Base-by-base conservation (phyloP, 2,797 vertebrate species). In the Cercopithecus hamlyni region DNA sequence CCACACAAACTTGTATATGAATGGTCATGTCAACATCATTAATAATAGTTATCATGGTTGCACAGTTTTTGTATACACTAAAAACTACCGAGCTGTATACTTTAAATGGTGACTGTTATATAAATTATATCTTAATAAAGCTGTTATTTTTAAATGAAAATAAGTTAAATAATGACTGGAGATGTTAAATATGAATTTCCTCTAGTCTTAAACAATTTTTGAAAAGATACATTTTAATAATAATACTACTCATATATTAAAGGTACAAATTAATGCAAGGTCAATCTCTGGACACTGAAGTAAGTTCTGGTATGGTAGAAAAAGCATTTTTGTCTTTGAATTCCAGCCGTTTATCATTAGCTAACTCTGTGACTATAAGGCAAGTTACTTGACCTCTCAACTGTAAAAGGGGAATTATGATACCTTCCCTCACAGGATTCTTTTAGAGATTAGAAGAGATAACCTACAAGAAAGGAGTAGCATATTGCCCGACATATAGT, bases 111-210 rank as follows among this genome's bases (percentile, higher is more conserved):
- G 45, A 84, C 48, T 5, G 10, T 73, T 77, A 57, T 20, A 26
- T 77, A 8, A 86, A 76, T 45, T 50, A 82, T 76, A 93, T 41
- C 48, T 90, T 27, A 57, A 50, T 33, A 93, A 86, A 90, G 39
- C 4, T 95, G 17, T 36, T 73, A 43, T 13, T 57, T 80, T 70
- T 90, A 86, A 95, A 84, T 64, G 4, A 83, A 76, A 61, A 52
- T 67, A 91, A 90, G 36, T 87, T 88, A 96, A 95, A 87, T 72
- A 77, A 85, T 55, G 30, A 93, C 19, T 73, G 30, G 41, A 45
- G 36, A 79, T 24, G 14, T 61, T 93, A 94, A 82, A 17, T 58
- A 57, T 80, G 61, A 50, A 81, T 75, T 87, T 91, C 39, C 70
- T 93, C 22, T 52, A 79, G 45, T 90, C 10, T 85, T 88, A 57